Percentiles rank a stretch among this genome's conserved stretches.
Evolutionary conservation across 2,888 invertebrate species (phyloP).

Genomic region (Oegoconia quadripuncta): DNA sequence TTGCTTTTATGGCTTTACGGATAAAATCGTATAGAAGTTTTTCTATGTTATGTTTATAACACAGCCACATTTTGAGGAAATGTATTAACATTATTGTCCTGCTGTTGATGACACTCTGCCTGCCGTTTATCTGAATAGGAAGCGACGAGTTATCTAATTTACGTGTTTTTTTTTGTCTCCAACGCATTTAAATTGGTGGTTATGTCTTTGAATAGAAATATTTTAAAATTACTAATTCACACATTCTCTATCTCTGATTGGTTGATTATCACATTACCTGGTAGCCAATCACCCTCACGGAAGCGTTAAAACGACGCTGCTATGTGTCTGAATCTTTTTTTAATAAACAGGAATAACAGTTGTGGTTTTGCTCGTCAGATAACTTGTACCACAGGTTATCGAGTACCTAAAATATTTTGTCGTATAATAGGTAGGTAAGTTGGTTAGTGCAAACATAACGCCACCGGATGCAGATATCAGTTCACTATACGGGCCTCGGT

Average conservation of each 20-base stretch:
- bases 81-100: too few relatives aligned
- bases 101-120: not conserved
- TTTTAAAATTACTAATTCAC: not conserved
- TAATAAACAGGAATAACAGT: slow-evolving; percentile 4
- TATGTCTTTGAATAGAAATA: not conserved
- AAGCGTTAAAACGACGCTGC: too few relatives aligned
- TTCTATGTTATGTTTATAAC: too few relatives aligned
- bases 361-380: slow-evolving; percentile 3
- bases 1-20: too few relatives aligned
- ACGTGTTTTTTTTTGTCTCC: slow-evolving; percentile 42
- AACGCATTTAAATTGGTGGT: slow-evolving; percentile 25
- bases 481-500: slow-evolving; percentile 33
- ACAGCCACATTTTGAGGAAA: too few relatives aligned
- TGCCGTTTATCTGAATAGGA: slow-evolving; percentile 58
- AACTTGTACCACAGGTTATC: slow-evolving; percentile 5
- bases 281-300: too few relatives aligned
- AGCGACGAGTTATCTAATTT: slow-evolving; percentile 57
- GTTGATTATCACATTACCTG: too few relatives aligned
- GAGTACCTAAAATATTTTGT: slow-evolving; percentile 28
- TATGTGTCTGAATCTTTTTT: too few relatives aligned
- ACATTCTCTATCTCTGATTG: too few relatives aligned
- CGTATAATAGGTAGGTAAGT: slow-evolving; percentile 14
- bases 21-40: too few relatives aligned
- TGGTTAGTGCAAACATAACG: slow-evolving; percentile 37
- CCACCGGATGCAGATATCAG: slow-evolving; percentile 67